Percentiles rank a stretch among this genome's conserved stretches.
These are phyloP conservation scores for Cantharis flavilabris DNA, from an alignment of 2,888 invertebrate genomes.

Conservation along the genomic window DNA sequence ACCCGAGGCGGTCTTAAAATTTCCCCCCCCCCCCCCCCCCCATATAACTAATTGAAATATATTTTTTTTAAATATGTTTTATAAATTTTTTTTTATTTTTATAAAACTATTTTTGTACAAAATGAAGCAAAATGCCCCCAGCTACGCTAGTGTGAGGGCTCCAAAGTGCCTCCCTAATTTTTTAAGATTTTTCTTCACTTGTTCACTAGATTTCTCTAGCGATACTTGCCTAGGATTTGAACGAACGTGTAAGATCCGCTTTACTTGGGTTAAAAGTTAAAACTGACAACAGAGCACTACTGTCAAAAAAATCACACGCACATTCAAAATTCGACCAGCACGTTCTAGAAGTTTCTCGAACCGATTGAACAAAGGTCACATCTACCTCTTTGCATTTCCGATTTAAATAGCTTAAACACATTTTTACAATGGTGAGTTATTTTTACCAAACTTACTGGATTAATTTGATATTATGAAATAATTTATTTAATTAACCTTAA, in stretches of 20 bases:
- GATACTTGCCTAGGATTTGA: not conserved
- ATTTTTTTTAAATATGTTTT: too few relatives aligned
- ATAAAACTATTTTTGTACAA: too few relatives aligned
- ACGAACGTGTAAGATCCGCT: not conserved
- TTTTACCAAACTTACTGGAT: not conserved
- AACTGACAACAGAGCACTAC: not conserved
- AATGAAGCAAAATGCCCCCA: too few relatives aligned
- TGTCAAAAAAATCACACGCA: not conserved
- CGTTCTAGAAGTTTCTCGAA: not conserved
- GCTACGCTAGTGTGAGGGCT: too few relatives aligned
- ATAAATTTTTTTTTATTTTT: too few relatives aligned
- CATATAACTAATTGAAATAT: too few relatives aligned
- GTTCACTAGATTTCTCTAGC: too few relatives aligned
- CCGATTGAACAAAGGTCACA: not conserved
- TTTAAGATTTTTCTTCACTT: too few relatives aligned
- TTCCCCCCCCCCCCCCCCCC: too few relatives aligned
- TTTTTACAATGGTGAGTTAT: not conserved
- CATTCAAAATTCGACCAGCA: not conserved
- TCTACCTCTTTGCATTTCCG: not conserved
- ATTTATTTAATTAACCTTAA: not conserved
- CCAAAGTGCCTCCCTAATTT: too few relatives aligned
- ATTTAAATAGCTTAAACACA: not conserved
- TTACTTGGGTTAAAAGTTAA: not conserved
- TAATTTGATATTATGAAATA: not conserved
- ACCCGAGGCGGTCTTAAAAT: too few relatives aligned